Conservation (phyloP, 1,140 invertebrate genomes). For the Kradibia gibbosae region DNA sequence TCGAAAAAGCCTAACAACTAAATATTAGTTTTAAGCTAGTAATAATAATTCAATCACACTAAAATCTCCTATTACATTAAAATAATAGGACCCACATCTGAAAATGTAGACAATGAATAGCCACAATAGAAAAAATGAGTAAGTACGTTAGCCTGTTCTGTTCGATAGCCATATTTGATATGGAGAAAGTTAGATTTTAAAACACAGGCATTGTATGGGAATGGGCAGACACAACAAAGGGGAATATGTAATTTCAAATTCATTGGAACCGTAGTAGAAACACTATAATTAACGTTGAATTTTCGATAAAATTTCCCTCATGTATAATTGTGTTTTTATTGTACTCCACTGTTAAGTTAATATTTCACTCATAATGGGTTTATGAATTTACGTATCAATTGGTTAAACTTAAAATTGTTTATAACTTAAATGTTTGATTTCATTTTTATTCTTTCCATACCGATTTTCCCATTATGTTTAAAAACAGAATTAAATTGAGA, state of each 20-base stretch:
- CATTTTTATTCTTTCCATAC: not conserved
- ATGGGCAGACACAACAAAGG: slow-evolving; percentile 12
- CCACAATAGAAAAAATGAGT: not conserved
- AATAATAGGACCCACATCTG: not conserved
- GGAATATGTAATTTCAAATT: slow-evolving; percentile 13
- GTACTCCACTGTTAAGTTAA: not conserved
- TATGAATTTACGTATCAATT: not conserved
- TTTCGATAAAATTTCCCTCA: not conserved
- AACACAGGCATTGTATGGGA: not conserved
- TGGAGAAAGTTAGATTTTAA: slow-evolving; percentile 3
- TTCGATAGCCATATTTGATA: not conserved
- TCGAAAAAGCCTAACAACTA: too few relatives aligned
- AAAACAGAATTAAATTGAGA: too few relatives aligned
- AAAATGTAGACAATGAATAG: not conserved
- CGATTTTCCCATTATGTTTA: not conserved
- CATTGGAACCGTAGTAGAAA: not conserved
- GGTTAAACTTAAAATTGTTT: not conserved
- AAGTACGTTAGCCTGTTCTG: not conserved
- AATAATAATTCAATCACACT: slow-evolving; percentile 30
- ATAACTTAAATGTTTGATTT: not conserved
- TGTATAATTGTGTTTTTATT: slow-evolving; percentile 1
- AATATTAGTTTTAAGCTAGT: not conserved
- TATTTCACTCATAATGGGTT: not conserved
- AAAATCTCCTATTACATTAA: not conserved
- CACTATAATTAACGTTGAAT: slow-evolving; percentile 20